phyloP scores from a whole-genome alignment of 2,888 invertebrate species.

The Cotesia congregata region DNA sequence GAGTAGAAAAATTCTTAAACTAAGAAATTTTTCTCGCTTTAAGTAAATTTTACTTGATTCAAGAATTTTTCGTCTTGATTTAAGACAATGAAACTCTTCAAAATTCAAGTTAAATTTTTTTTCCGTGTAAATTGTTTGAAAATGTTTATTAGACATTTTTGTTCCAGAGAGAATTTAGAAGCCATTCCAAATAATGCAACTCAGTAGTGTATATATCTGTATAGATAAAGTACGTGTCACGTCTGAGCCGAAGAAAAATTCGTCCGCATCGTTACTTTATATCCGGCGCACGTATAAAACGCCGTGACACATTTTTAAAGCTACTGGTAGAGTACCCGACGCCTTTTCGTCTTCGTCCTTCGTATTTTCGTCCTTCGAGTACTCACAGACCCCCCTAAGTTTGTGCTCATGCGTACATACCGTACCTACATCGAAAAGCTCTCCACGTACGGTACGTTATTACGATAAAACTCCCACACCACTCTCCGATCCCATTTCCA shows the following conservation, averaged over 20 bases:
- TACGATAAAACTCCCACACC: background rate
- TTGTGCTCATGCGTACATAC: slow-evolving; percentile 20
- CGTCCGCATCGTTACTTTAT: slow-evolving; percentile 41
- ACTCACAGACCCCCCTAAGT: slow-evolving; percentile 16
- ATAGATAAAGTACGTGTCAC: slow-evolving; percentile 36
- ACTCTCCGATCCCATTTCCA: background rate
- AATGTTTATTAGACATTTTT: background rate
- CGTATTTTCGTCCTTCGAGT: slow-evolving; percentile 17
- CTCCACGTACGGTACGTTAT: slow-evolving; percentile 23
- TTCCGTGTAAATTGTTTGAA: background rate
- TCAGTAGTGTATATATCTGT: background rate
- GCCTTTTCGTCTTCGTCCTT: slow-evolving; percentile 16
- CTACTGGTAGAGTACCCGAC: slow-evolving; percentile 25
- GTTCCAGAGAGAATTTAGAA: slow-evolving; percentile 18
- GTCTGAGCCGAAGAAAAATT: slow-evolving; percentile 30
- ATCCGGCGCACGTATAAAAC: slow-evolving; percentile 51
- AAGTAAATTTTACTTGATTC: too few species aligned
- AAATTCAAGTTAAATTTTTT: too few species aligned
- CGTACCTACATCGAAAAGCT: slow-evolving; percentile 3
- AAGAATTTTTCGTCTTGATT: too few species aligned
- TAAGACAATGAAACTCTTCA: too few species aligned
- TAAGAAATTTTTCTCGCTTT: too few species aligned
- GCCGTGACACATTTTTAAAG: slow-evolving; percentile 54
- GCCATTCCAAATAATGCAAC: slow-evolving; percentile 8
- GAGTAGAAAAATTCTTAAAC: too few species aligned